Percentiles rank a stretch among this genome's conserved stretches.
These are phyloP conservation scores for Ormyrus pomaceus DNA, from an alignment of 2,888 invertebrate genomes.

Conservation along the genomic window DNA sequence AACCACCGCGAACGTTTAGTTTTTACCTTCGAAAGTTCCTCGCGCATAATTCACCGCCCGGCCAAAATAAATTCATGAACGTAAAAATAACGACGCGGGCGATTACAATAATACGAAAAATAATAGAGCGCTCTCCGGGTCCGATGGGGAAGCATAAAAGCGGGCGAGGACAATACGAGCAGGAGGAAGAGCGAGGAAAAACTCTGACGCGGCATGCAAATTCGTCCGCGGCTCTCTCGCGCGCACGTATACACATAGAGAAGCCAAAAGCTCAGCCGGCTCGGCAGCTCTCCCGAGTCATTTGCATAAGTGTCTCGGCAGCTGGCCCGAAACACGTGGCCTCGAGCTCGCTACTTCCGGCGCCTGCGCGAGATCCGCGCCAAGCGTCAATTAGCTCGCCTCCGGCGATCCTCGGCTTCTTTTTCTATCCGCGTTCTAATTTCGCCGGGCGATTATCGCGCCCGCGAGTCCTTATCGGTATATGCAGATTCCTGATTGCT, in stretches of 20 bases:
- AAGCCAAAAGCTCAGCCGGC: constrained; percentile 71
- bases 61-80: constrained; percentile 34
- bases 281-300: constrained; percentile 63
- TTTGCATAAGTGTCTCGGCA: constrained; percentile 74
- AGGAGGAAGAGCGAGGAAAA: constrained; percentile 59
- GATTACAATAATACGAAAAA: constrained; percentile 55
- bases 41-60: constrained; percentile 37
- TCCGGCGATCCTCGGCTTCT: neutral
- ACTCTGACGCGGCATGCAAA: constrained; percentile 68
- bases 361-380: constrained; percentile 42
- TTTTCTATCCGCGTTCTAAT: no score
- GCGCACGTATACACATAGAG: constrained; percentile 64
- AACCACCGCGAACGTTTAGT: neutral
- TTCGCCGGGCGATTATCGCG: neutral
- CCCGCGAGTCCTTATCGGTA: neutral
- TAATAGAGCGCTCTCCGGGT: constrained; percentile 32
- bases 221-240: constrained; percentile 61
- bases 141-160: constrained; percentile 11
- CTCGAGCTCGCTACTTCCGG: constrained; percentile 25
- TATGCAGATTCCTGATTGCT: no score
- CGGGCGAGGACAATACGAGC: constrained; percentile 51
- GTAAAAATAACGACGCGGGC: constrained; percentile 33
- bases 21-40: constrained; percentile 12
- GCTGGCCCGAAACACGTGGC: constrained; percentile 72
- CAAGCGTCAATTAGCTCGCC: constrained; percentile 35